A percentile compares a stretch with the other conserved stretches of the same genome.
Conservation (phyloP, 2,113 vertebrate species). For the Fukomys damarensis region DNA sequence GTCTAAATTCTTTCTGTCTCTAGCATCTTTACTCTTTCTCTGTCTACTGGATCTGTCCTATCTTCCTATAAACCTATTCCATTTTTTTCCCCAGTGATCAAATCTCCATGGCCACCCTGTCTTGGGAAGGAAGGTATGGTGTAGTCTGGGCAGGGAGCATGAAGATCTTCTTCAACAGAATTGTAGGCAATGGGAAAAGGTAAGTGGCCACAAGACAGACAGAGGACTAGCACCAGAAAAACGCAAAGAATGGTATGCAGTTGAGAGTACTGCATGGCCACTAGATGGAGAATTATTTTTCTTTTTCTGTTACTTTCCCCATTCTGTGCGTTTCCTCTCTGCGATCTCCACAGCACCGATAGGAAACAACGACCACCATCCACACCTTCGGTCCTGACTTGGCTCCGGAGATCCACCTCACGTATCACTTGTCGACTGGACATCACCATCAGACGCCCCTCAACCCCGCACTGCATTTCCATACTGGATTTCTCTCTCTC, state of each 20-base stretch:
- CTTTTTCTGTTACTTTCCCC: neutral
- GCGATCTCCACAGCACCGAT: neutral
- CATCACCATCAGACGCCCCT: neutral
- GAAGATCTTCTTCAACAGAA: neutral
- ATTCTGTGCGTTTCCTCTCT: neutral
- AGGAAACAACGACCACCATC: conserved; percentile 5
- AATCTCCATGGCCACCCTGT: neutral
- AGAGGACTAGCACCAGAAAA: neutral
- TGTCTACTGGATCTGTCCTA: neutral
- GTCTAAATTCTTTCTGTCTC: neutral
- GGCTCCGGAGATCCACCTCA: neutral
- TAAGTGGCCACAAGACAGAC: neutral
- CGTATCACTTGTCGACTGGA: neutral
- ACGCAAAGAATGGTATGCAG: neutral
- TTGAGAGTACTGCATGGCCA: neutral
- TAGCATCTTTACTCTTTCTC: neutral
- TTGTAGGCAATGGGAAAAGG: neutral
- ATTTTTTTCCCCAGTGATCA: neutral
- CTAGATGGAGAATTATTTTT: neutral
- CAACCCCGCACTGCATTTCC: neutral
- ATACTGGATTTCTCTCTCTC: neutral
- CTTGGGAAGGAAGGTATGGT: neutral
- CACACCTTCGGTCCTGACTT: neutral
- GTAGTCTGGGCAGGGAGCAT: neutral
- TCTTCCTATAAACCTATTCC: neutral